These are phyloP conservation scores for Rynchops niger DNA, from an alignment of 2,113 vertebrate species.

Conservation along the genomic window DNA sequence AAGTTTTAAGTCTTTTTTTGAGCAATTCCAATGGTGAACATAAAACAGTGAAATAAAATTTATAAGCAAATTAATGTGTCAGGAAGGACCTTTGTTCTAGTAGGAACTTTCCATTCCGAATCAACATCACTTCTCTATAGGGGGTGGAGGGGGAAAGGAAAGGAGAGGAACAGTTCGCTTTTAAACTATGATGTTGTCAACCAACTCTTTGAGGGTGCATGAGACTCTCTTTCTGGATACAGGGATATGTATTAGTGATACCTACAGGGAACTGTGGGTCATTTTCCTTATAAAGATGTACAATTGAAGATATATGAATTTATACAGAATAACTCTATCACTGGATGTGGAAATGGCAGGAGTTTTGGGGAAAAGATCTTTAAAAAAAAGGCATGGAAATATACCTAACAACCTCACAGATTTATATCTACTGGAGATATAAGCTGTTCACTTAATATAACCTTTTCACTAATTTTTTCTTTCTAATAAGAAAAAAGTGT, in stretches of 20 bases:
- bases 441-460: background rate
- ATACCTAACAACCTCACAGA: background rate
- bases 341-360: background rate
- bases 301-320: background rate
- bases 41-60: background rate
- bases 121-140: background rate
- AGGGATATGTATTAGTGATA: background rate
- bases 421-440: background rate
- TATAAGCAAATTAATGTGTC: background rate
- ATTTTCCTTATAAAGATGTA: background rate
- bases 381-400: background rate
- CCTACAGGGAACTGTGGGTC: background rate
- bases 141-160: background rate
- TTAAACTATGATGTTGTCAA: background rate
- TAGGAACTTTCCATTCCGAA: background rate
- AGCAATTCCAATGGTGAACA: background rate
- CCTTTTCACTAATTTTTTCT: background rate
- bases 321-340: background rate
- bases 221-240: background rate
- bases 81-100: background rate
- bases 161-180: background rate
- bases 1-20: accelerated
- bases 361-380: background rate
- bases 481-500: background rate
- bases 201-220: background rate